Base-by-base conservation (phyloP, 2,113 vertebrate genomes). In the Dascyllus trimaculatus region DNA sequence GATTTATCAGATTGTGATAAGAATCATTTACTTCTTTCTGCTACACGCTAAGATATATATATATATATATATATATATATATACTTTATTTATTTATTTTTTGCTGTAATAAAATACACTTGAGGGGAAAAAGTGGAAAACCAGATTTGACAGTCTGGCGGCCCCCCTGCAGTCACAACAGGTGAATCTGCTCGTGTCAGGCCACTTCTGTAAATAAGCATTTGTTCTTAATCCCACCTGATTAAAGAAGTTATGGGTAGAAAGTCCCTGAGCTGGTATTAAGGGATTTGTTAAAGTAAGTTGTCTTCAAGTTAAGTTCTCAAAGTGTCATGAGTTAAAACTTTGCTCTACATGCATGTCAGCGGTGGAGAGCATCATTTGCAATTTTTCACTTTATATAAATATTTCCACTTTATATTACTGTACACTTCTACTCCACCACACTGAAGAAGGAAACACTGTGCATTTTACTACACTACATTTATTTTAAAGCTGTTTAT, bases 201-300 rank as follows among this genome's bases (percentile, higher is more conserved):
- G 80, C 80, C 74, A 87, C 71, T 63, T 87, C 75, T 79, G 58
- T 71, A 85, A 91, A 91, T 71, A 86, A 66, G 77, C 81, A 82
- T 88, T 88, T 78, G 59, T 75, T 82, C 85, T 76, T 88, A 90
- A 88, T 92, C 86, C 82, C 18, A 75, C 81, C 74, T 75, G 85
- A 88, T 88, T 81, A 78, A 81, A 78, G 53, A 72, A 72, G 21
- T 82, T 81, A 61, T 46, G 75, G 69, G 80, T 65, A 78, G 62
- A 71, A 51, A 72, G 77, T 87, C 78, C 77, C 64, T 79, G 71
- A 87, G 81, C 76, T 71, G 79, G 83, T 80, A 74, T 87, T 85
- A 84, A 85, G 75, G 61, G 69, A 81, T 85, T 77, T 85, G 53
- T 59, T 49, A 14, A 18, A 67, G 18, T 71, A 66, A 61, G 70